These are phyloP conservation scores for Remorina albescens DNA, from an alignment of 2,797 vertebrate genomes.

Conservation along the genomic window DNA sequence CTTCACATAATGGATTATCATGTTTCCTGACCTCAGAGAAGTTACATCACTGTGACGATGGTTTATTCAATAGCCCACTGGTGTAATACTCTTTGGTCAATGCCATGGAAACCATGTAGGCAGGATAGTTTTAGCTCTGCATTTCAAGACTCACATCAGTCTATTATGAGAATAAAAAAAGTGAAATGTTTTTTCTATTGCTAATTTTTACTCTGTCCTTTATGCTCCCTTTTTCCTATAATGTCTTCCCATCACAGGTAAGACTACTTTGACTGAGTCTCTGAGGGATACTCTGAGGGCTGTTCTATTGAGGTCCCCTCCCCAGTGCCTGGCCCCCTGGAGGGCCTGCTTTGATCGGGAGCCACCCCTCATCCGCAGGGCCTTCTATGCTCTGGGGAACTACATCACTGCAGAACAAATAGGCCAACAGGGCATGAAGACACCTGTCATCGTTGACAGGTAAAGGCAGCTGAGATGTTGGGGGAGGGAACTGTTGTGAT, in stretches of 20 bases:
- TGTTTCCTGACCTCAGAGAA: conserved; percentile 74
- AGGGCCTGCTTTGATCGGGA: conserved; percentile 90
- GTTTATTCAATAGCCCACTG: conserved; percentile 58
- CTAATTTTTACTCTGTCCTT: neutral
- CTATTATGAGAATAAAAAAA: neutral
- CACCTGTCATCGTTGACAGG: conserved; percentile 94
- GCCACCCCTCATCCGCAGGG: conserved; percentile 89
- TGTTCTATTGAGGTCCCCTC: conserved; percentile 88
- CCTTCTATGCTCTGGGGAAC: conserved; percentile 95
- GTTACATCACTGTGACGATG: conserved; percentile 64
- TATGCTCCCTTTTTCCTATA: conserved; percentile 12
- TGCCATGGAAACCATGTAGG: conserved; percentile 26
- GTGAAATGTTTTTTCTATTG: neutral
- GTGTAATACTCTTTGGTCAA: conserved; percentile 51
- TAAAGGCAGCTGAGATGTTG: conserved; percentile 67
- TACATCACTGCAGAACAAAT: conserved; percentile 93
- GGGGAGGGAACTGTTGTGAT: conserved; percentile 34
- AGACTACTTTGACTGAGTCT: conserved; percentile 91
- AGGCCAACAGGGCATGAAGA: conserved; percentile 76
- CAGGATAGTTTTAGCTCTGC: conserved; percentile 17
- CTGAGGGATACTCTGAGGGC: conserved; percentile 86
- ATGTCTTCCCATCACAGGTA: conserved; percentile 82
- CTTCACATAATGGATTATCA: conserved; percentile 70
- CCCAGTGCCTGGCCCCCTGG: conserved; percentile 87
- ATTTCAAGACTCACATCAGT: conserved; percentile 25